phyloP scores from a whole-genome alignment of 35 echinoderm and acorn worm species.

The Eucidaris tribuloides region DNA sequence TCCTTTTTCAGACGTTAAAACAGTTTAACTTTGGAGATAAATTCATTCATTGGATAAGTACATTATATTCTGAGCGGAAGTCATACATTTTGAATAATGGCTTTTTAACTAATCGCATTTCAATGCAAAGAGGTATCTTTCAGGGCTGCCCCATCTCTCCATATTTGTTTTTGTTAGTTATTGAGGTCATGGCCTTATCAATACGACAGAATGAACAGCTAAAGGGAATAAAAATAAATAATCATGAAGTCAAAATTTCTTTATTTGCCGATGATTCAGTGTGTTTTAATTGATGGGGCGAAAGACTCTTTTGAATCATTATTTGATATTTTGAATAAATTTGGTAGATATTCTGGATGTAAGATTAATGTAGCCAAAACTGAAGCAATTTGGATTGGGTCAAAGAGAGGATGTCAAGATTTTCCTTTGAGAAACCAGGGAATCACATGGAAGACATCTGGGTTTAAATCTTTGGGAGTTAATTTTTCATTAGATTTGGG shows the following conservation, averaged over 20 bases:
- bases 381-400: slow-evolving; percentile 11
- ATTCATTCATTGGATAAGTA: neutral
- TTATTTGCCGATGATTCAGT: too few relatives aligned
- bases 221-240: too few relatives aligned
- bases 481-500: neutral
- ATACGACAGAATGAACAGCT: too few relatives aligned
- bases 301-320: too few relatives aligned
- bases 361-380: slow-evolving; percentile 6
- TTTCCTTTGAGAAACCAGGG: neutral
- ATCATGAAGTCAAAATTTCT: too few relatives aligned
- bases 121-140: neutral
- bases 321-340: too few relatives aligned
- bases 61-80: neutral
- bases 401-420: neutral
- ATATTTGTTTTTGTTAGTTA: slow-evolving; percentile 1
- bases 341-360: neutral
- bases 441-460: neutral
- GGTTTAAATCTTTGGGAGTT: neutral
- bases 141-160: too few relatives aligned
- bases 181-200: too few relatives aligned
- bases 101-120: neutral
- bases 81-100: neutral
- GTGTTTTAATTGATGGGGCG: too few relatives aligned
- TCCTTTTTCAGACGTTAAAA: neutral
- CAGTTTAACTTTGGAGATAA: slow-evolving; percentile 5